Base-by-base conservation (phyloP, 2,797 vertebrate genomes). In the Huso huso region DNA sequence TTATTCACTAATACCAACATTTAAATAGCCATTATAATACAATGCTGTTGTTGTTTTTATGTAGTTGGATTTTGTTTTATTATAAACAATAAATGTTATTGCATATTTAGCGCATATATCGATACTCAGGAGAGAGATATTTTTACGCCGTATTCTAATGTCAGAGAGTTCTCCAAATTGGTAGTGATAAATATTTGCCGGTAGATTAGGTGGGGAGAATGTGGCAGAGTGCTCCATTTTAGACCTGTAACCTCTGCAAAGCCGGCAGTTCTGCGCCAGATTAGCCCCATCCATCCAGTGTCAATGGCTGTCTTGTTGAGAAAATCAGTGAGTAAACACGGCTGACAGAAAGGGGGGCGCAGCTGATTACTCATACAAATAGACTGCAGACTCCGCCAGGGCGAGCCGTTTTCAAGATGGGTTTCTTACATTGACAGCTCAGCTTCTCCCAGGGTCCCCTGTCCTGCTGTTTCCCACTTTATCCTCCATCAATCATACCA, bases 291-390 rank as follows among this genome's bases (percentile, higher is more conserved):
- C 94, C 94, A 96, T 97, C 93, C 92, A 92, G 90, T 95, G 94
- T 96, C 95, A 97, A 92, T 95, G 93, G 93, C 93, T 96, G 94
- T 97, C 95, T 96, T 95, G 93, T 96, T 93, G 93, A 94, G 93
- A 96, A 95, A 95, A 96, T 96, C 93, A 93, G 93, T 96, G 91
- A 95, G 94, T 96, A 97, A 98, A 98, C 94, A 98, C 81, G 89
- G 91, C 88, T 94, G 94, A 95, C 93, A 94, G 93, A 91, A 90
- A 90, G 79, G 62, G 88, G 88, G 88, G 85, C 90, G 91, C 90
- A 81, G 87, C 92, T 94, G 93, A 96, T 94, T 95, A 95, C 93
- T 94, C 93, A 94, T 93, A 95, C 92, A 95, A 94, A 95, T 93
- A 94, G 94, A 95, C 92, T 94, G 89, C 92, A 93, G 90, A 95